Base-by-base conservation (phyloP, 2,797 vertebrate species). In the Uromys caudimaculatus region DNA sequence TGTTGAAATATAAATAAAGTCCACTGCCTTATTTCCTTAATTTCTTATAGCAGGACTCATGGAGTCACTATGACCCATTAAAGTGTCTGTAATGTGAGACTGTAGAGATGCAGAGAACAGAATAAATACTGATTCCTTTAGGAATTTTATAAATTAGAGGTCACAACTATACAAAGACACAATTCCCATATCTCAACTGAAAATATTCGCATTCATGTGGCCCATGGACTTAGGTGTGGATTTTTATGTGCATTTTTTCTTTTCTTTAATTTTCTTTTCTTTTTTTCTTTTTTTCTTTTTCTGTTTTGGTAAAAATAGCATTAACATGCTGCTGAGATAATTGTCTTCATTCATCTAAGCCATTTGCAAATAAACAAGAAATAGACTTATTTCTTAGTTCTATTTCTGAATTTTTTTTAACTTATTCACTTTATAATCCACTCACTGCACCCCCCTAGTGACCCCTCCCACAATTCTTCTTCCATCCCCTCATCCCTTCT, bases 241-340 rank as follows among this genome's bases (percentile, higher is more conserved):
- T 87, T 71, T 62, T 77, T 88, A 16, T 83, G 6, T 67, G 0
- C n/a, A 47, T 67, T 60, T 64, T 23, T 83, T 12, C 3, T 69
- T 8, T 56, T 60, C 10, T 56, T 93, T 38, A 69, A 13, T 93
- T 91, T 92, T 41, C 78, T 50, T 94, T 47, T 95, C n/a, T n/a
- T n/a, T n/a, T n/a, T n/a, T n/a, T n/a, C n/a, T n/a, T n/a, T n/a
- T n/a, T n/a, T n/a, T n/a, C n/a, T n/a, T n/a, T n/a, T n/a, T n/a
- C n/a, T n/a, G n/a, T 23, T 92, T 88, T 82, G 62, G 12, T 67
- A 17, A 90, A 92, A 82, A 85, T 91, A 75, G 64, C 54, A 88
- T 85, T 91, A 82, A 96, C 77, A 91, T 95, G 24, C 32, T 95
- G 44, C 17, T 92, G n/a, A 90, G 32, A 60, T 77, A 73, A 78